Conservation (phyloP, 2,797 vertebrate genomes). For the Austrolebias charrua region DNA sequence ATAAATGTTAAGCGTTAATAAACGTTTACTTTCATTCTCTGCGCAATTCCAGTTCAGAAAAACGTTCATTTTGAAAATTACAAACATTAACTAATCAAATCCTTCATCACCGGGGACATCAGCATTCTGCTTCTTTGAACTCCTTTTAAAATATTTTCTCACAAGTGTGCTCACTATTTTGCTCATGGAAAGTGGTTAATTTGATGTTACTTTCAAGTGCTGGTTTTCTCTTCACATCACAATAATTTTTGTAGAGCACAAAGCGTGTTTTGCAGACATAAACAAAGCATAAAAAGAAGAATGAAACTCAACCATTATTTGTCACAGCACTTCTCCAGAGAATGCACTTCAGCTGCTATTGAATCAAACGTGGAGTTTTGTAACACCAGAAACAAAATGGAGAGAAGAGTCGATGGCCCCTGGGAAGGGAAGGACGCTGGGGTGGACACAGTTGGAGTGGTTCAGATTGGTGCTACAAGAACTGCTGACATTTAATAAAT, state of each 20-base stretch:
- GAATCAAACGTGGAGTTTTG: constrained; percentile 37
- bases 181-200: background rate
- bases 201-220: background rate
- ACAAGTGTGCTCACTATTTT: background rate
- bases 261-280: constrained; percentile 14
- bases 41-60: background rate
- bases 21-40: too few species aligned
- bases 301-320: constrained; percentile 29
- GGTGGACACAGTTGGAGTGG: constrained; percentile 44
- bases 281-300: constrained; percentile 7
- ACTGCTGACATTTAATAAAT: constrained; percentile 18
- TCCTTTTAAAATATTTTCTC: background rate
- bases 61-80: background rate
- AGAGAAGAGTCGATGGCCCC: constrained; percentile 37
- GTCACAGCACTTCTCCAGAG: constrained; percentile 18
- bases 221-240: background rate
- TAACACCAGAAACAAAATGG: constrained; percentile 29
- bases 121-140: background rate
- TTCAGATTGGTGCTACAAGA: constrained; percentile 17
- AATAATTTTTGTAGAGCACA: background rate
- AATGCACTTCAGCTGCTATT: constrained; percentile 31
- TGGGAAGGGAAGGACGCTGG: constrained; percentile 26
- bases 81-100: too few species aligned
- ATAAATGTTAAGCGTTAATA: too few species aligned
- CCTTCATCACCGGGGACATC: too few species aligned